Percentiles rank a stretch among this genome's conserved stretches.
These are phyloP conservation scores for Oreochromis aureus DNA, from an alignment of 2,113 vertebrate species.

Conservation along the genomic window DNA sequence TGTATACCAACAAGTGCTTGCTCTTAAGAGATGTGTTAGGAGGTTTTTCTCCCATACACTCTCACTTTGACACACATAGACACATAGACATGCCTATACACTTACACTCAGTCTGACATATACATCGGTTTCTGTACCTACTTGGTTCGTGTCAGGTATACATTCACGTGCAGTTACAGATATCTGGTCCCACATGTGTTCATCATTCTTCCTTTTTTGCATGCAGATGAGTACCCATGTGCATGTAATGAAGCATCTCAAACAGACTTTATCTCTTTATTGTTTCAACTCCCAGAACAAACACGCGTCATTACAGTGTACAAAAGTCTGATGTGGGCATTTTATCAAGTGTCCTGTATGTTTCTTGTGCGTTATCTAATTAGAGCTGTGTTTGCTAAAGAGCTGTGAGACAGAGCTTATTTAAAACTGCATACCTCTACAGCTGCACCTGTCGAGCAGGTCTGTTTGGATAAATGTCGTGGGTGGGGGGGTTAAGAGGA, in stretches of 20 bases:
- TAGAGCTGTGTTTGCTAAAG: not conserved
- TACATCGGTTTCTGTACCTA: not conserved
- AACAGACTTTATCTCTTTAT: not conserved
- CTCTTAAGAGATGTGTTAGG: too few species aligned
- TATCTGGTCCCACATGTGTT: not conserved
- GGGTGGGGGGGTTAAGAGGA: not conserved
- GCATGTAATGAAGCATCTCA: not conserved
- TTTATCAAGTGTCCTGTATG: not conserved
- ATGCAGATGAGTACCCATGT: not conserved
- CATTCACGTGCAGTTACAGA: not conserved
- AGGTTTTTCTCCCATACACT: too few species aligned
- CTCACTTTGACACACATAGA: too few species aligned
- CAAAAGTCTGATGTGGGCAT: not conserved
- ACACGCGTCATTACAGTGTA: not conserved
- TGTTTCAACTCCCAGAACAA: not conserved
- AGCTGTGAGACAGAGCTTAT: not conserved
- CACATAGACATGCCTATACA: too few species aligned
- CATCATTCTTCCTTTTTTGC: too few species aligned
- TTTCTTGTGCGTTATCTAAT: not conserved
- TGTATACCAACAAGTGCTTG: too few species aligned
- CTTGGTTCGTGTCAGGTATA: not conserved
- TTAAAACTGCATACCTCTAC: not conserved
- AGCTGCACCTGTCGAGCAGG: slow-evolving; percentile 37
- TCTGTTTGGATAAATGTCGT: not conserved
- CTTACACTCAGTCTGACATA: too few species aligned